These are phyloP conservation scores for Diabrotica undecimpunctata DNA, from an alignment of 1,140 invertebrate species.

Conservation along the genomic window DNA sequence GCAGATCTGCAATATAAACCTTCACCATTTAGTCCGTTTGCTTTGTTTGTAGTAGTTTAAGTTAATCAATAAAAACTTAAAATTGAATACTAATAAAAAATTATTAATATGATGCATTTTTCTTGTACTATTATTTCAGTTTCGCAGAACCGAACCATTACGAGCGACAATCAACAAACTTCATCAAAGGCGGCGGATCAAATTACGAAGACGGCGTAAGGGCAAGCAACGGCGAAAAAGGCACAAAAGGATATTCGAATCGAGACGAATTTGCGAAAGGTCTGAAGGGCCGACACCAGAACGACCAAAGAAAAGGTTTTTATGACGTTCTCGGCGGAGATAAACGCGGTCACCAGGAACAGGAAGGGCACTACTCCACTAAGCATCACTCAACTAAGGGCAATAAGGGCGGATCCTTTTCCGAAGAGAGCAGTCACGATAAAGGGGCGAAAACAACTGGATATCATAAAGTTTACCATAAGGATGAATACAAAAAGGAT, in stretches of 20 bases:
- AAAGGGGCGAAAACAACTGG: slow-evolving; percentile 67
- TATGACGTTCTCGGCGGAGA: slow-evolving; percentile 46
- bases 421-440: slow-evolving; percentile 53
- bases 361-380: slow-evolving; percentile 45
- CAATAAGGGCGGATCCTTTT: slow-evolving; percentile 47
- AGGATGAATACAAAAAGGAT: slow-evolving; percentile 72
- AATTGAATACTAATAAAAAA: too few species aligned
- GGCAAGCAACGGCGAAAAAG: slow-evolving; percentile 45
- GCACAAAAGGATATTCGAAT: slow-evolving; percentile 46
- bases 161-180: slow-evolving; percentile 11
- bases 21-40: too few species aligned
- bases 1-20: too few species aligned
- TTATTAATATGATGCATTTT: too few species aligned
- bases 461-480: slow-evolving; percentile 68
- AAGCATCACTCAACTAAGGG: slow-evolving; percentile 43
- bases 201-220: slow-evolving; percentile 44
- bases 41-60: too few species aligned
- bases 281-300: slow-evolving; percentile 45
- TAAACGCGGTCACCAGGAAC: slow-evolving; percentile 45
- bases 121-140: slow-evolving; percentile 4
- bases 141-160: slow-evolving; percentile 7
- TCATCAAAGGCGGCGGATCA: slow-evolving; percentile 25
- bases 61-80: too few species aligned
- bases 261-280: slow-evolving; percentile 50
- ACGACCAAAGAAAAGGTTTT: slow-evolving; percentile 48